Conservation (phyloP, 2,888 invertebrate genomes). For the Tethea ocularis region DNA sequence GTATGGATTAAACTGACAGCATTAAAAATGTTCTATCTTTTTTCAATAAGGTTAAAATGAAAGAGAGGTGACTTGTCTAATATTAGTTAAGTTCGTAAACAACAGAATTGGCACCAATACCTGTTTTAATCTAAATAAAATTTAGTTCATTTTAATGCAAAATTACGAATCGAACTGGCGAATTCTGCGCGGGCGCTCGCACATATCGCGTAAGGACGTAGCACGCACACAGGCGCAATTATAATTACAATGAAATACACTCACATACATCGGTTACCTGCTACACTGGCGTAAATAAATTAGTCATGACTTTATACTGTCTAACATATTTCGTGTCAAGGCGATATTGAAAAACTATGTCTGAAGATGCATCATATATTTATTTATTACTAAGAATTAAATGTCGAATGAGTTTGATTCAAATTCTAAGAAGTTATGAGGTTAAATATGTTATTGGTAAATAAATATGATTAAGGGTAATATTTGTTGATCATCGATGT, state of each 20-base stretch:
- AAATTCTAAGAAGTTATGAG: too few species aligned
- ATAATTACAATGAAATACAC: constrained; percentile 9
- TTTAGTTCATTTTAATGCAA: not conserved
- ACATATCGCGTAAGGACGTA: not conserved
- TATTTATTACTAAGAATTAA: too few species aligned
- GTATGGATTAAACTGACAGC: too few species aligned
- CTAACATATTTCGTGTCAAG: constrained; percentile 34
- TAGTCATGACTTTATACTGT: constrained; percentile 31
- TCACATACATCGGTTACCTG: constrained; percentile 9
- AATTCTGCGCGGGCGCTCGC: not conserved
- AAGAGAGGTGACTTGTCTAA: too few species aligned
- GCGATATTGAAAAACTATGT: constrained; percentile 6
- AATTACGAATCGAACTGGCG: constrained; percentile 20
- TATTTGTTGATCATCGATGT: not conserved
- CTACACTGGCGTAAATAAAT: constrained; percentile 25
- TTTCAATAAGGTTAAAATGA: too few species aligned
- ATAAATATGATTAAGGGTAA: too few species aligned
- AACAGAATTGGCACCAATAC: too few species aligned
- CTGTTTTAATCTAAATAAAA: not conserved
- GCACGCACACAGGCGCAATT: not conserved
- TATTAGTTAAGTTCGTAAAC: too few species aligned
- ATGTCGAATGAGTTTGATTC: too few species aligned
- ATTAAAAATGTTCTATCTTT: too few species aligned
- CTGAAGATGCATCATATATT: too few species aligned
- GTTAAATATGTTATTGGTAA: too few species aligned